A percentile compares a stretch with the other conserved stretches of the same genome.
These are phyloP conservation scores for Epicauta chinensis DNA, from an alignment of 1,140 invertebrate genomes.

Conservation along the genomic window DNA sequence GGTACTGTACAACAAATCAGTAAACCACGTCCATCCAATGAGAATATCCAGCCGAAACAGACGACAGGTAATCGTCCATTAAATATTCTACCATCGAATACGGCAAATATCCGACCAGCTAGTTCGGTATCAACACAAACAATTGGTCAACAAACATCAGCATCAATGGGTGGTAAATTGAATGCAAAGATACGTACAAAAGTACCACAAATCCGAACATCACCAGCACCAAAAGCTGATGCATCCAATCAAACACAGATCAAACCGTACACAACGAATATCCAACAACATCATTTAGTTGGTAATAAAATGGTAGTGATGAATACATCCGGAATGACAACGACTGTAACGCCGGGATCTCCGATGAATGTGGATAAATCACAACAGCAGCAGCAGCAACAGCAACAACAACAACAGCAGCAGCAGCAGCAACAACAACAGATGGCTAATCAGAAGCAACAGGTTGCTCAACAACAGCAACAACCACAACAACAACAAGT, in stretches of 20 bases:
- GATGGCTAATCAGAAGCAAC: slow-evolving; percentile 46
- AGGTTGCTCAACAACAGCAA: slow-evolving; percentile 36
- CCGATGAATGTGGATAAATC: slow-evolving; percentile 42
- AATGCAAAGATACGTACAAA: slow-evolving; percentile 44
- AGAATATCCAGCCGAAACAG: slow-evolving; percentile 48
- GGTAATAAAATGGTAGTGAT: slow-evolving; percentile 48
- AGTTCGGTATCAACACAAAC: slow-evolving; percentile 75
- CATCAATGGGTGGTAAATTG: slow-evolving; percentile 45
- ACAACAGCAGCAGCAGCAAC: slow-evolving; percentile 42
- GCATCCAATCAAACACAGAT: slow-evolving; percentile 64
- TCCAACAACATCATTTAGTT: slow-evolving; percentile 45
- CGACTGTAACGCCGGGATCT: slow-evolving; percentile 44
- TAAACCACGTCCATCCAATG: slow-evolving; percentile 48
- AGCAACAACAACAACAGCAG: slow-evolving; percentile 34
- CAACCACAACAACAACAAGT: slow-evolving; percentile 42
- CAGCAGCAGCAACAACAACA: slow-evolving; percentile 28
- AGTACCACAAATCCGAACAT: slow-evolving; percentile 50
- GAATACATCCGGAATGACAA: slow-evolving; percentile 50
- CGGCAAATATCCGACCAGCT: slow-evolving; percentile 60
- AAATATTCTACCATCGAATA: slow-evolving; percentile 61
- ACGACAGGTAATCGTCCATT: slow-evolving; percentile 47
- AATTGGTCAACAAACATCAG: slow-evolving; percentile 55
- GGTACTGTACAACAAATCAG: slow-evolving; percentile 52
- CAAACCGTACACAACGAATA: slow-evolving; percentile 39
- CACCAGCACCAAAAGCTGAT: slow-evolving; percentile 61